Percentiles rank a stretch among this genome's conserved stretches.
Evolutionary conservation across 2,797 vertebrate genomes (phyloP).

Genomic region (Rhynchonycteris naso): DNA sequence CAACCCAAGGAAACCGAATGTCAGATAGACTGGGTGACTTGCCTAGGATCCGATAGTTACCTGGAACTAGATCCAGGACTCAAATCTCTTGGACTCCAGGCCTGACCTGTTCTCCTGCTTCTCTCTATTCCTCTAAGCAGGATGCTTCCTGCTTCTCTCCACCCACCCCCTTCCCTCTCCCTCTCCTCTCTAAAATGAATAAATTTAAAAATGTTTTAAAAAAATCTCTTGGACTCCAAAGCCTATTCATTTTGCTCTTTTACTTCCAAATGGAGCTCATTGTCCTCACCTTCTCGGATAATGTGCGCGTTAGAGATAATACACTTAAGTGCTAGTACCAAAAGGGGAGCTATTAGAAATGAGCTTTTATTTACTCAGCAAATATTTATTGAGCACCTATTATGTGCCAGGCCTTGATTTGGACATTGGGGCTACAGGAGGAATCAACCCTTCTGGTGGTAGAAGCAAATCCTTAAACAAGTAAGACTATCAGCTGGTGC

Average conservation of each 20-base stretch:
- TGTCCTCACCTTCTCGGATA: neutral
- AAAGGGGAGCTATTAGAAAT: neutral
- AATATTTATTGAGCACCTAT: neutral
- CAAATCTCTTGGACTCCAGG: neutral
- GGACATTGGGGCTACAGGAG: neutral
- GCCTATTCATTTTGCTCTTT: neutral
- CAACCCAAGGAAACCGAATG: neutral
- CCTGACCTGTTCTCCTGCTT: too few species aligned
- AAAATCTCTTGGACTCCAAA: neutral
- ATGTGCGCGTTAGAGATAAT: neutral
- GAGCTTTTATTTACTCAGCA: neutral
- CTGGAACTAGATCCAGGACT: conserved; percentile 18
- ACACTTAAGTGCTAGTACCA: neutral
- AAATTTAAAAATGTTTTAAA: too few species aligned
- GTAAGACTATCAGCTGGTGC: neutral
- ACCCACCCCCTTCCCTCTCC: too few species aligned
- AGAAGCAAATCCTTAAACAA: neutral
- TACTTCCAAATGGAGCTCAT: neutral
- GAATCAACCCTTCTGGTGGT: neutral
- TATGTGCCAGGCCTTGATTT: neutral
- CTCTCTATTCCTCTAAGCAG: too few species aligned
- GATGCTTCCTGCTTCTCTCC: too few species aligned
- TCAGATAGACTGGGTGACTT: neutral
- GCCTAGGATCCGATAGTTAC: neutral
- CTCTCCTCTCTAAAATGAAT: too few species aligned